phyloP scores from a whole-genome alignment of 2,797 vertebrate genomes.

The Diplodus puntazzo region DNA sequence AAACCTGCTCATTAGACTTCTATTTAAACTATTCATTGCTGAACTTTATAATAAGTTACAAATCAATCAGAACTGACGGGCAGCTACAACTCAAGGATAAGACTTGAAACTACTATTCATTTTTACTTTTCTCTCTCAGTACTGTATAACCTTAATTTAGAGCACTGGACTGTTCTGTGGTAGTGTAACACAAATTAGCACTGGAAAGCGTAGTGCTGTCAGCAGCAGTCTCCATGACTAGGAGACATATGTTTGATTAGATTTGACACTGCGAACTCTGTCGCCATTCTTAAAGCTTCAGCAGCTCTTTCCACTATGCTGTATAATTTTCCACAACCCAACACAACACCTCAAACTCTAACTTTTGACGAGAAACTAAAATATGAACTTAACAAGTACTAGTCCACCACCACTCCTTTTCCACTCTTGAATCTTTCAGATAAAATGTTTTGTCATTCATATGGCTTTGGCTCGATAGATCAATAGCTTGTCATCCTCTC shows the following conservation, averaged over 20 bases:
- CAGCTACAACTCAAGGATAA: not conserved
- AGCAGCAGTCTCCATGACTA: not conserved
- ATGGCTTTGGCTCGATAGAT: not conserved
- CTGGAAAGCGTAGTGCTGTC: conserved; percentile 2
- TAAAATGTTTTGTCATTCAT: conserved; percentile 7
- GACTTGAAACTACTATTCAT: not conserved
- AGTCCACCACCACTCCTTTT: not conserved
- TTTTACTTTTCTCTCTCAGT: not conserved
- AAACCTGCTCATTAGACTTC: conserved; percentile 25
- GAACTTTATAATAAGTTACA: not conserved
- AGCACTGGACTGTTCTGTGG: not conserved
- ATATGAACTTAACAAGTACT: not conserved
- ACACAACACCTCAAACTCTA: not conserved
- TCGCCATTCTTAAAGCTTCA: not conserved
- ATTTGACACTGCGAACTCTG: conserved; percentile 1
- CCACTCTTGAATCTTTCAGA: not conserved
- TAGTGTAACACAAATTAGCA: not conserved
- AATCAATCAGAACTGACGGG: not conserved
- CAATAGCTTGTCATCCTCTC: not conserved
- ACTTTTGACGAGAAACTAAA: not conserved
- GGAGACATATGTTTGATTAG: conserved; percentile 5
- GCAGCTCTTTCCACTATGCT: not conserved
- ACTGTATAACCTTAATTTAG: not conserved
- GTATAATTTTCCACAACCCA: not conserved
- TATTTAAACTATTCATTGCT: not conserved